Evolutionary conservation across 1,140 invertebrate genomes (phyloP), one percentile per base, ranked within the genome.

Genomic region (Cecropterus lyciades): DNA sequence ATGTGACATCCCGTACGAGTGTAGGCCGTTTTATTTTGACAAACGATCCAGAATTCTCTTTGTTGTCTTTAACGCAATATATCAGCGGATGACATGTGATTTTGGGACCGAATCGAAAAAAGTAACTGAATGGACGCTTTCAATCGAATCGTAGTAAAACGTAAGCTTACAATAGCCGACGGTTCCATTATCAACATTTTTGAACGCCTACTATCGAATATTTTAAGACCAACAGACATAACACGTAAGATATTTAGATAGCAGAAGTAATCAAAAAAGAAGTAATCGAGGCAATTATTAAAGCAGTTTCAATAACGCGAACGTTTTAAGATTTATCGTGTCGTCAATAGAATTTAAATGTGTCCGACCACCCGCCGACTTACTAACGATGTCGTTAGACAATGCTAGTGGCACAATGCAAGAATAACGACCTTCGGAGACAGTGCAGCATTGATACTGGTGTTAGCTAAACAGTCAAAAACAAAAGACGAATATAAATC

Each of bases 401-500:
- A 89, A 91, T 89, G 84, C 83, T 74, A 74, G 73, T 76, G 71
- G 79, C 74, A 89, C 87, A 89, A 89, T 91, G 81, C 85, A 84
- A 86, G 83, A 88, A 81, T 88, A 89, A 89, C 84, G 86, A 89
- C 84, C 80, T 81, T 84, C 84, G 73, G 69, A 83, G 84, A 80
- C 80, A 73, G 69, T 74, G 73, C 67, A 70, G 80, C 78, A 89
- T 89, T 87, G 89, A 89, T 86, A 86, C 80, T 75, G 72, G 75
- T 75, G 70, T 76, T 82, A 77, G 81, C 81, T 85, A 87, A 91
- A 87, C 79, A 87, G 75, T 79, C 86, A 89, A 90, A 89, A 91
- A 89, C 87, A 89, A 91, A 87, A 85, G 84, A 84, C 69, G 78
- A 73, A 77, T 85, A 91, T 91, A 91, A 91, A 91, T 91, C 87